phyloP scores from a whole-genome alignment of 2,113 vertebrate genomes.

The Pagrus major region DNA sequence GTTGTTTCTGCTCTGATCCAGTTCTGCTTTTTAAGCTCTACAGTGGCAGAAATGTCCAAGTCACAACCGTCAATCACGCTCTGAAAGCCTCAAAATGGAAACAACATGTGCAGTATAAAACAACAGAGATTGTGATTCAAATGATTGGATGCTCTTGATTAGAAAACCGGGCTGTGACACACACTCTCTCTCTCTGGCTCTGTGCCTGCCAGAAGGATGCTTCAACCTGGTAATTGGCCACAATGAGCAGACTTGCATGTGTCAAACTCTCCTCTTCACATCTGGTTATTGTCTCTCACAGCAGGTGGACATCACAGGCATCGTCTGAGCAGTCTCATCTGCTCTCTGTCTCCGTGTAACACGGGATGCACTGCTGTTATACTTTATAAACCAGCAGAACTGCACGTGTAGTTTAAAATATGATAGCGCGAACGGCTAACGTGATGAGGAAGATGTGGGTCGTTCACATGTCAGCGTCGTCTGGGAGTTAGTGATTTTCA shows the following conservation, averaged over 20 bases:
- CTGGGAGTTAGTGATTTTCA: conserved; percentile 26
- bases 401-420: conserved; percentile 20
- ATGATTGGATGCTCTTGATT: conserved; percentile 37
- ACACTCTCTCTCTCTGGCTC: conserved; percentile 30
- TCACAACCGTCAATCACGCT: conserved; percentile 5
- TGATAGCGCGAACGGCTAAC: neutral
- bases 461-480: neutral
- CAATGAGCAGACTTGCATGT: conserved; percentile 73
- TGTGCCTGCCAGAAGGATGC: conserved; percentile 54
- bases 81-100: conserved; percentile 9
- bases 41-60: neutral
- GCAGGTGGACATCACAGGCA: conserved; percentile 66
- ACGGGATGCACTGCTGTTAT: conserved; percentile 24
- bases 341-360: conserved; percentile 39
- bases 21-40: conserved; percentile 11
- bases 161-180: conserved; percentile 25
- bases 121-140: conserved; percentile 24
- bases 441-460: conserved; percentile 1
- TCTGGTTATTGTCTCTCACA: conserved; percentile 77
- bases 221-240: conserved; percentile 77
- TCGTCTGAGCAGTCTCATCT: conserved; percentile 52
- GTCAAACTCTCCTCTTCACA: conserved; percentile 72
- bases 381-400: conserved; percentile 5
- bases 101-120: conserved; percentile 2
- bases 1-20: conserved; percentile 1